These are phyloP conservation scores for Corythaeola cristata DNA, from an alignment of 2,113 vertebrate species.

Conservation along the genomic window DNA sequence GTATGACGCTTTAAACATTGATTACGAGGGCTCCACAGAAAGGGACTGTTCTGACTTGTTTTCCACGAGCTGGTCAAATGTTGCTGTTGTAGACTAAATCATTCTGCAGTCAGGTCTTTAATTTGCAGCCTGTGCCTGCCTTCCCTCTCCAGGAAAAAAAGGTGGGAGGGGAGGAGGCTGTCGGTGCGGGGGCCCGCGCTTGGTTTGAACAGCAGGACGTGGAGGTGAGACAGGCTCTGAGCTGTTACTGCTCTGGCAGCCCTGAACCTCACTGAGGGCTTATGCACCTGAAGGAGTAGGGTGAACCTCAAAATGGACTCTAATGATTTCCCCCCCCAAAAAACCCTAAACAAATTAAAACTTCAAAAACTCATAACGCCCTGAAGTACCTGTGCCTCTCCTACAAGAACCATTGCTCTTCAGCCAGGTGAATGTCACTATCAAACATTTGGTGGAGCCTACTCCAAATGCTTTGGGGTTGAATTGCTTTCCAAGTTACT, in stretches of 20 bases:
- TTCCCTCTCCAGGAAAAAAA: background rate
- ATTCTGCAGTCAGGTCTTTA: background rate
- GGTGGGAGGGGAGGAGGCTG: background rate
- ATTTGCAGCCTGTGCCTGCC: background rate
- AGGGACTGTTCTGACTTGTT: background rate
- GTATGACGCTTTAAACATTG: background rate
- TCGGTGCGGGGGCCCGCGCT: background rate
- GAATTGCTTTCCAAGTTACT: background rate
- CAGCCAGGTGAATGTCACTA: background rate
- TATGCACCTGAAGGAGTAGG: background rate
- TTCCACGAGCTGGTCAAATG: background rate
- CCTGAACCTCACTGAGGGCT: rapidly evolving
- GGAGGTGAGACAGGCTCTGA: background rate
- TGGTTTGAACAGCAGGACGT: background rate
- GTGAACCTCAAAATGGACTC: background rate
- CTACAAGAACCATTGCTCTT: background rate
- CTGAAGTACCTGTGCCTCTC: background rate
- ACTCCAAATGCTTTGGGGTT: background rate
- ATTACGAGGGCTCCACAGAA: background rate
- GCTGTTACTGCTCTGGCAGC: background rate
- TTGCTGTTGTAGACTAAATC: background rate
- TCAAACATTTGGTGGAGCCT: background rate
- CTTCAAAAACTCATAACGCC: rapidly evolving
- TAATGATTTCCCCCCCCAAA: background rate
- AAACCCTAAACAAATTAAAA: background rate